Base-by-base conservation (phyloP, 2,797 vertebrate genomes). In the Gadopsis marmoratus region DNA sequence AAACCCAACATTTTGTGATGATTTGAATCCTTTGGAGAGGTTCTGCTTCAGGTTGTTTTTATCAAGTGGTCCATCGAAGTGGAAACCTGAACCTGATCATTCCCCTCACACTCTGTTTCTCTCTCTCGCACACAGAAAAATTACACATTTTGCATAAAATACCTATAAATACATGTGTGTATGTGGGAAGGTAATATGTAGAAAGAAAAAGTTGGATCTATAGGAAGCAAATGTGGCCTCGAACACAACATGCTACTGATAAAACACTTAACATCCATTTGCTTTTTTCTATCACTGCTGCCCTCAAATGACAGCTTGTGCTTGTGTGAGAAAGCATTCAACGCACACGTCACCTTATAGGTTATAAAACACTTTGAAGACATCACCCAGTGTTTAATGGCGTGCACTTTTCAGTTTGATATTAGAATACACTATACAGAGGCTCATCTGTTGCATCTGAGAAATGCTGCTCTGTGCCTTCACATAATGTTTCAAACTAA, bases 241-340 rank as follows among this genome's bases (percentile, higher is more conserved):
- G 60, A 39, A 43, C 14, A 48, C 14, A 16, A 14, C 33, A 29
- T 26, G 4, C 1, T 3, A 31, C 7, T 33, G 47, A 12, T 26
- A 12, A 53, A 56, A 53, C 26, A 43, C 16, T 45, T 39, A 23
- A 48, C 23, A 64, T 48, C 23, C 26, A 31, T 41, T 48, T 16
- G 17, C 37, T 7, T 16, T 64, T 61, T 58, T 50, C 23, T 33
- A 29, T 55, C 47, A n/a, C 8, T 29, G 12, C 17, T 33, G 12
- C 14, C 41, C 21, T 66, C 31, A 37, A 51, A 50, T 35, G 16
- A 41, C 11, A 43, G 2, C 12, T 41, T 75, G 55, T 73, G 47
- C 84, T 82, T 45, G 60, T 81, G 72, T 66, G 43, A 60, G 39
- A 62, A 69, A 78, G 17, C 21, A 51, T 60, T 55, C n/a, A 77